Percentiles rank a stretch among this genome's conserved stretches.
These are phyloP conservation scores for Agrenia bidenticulata DNA, from an alignment of 2,888 invertebrate genomes.

Conservation along the genomic window DNA sequence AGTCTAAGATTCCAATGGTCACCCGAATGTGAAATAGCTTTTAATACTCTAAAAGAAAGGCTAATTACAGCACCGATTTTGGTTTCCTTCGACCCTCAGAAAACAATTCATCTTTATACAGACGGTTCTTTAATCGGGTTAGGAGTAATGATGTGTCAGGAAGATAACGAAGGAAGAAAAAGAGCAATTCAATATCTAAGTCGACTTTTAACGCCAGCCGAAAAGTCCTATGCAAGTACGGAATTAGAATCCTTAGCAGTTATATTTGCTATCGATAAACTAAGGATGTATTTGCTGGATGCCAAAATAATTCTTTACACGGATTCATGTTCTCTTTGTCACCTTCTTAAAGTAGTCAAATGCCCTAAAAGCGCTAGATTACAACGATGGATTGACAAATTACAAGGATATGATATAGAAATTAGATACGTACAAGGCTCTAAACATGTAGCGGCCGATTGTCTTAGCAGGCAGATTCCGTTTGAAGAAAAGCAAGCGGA, in stretches of 20 bases:
- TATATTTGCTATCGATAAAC: background rate
- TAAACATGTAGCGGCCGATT: background rate
- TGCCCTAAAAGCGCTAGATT: no score
- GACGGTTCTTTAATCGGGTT: background rate
- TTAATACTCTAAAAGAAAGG: constrained; percentile 18
- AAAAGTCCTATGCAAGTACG: background rate
- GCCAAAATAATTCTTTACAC: background rate
- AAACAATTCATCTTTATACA: background rate
- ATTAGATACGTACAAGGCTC: background rate
- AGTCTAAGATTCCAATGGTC: constrained; percentile 26
- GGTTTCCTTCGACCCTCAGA: background rate
- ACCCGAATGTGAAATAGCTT: constrained; percentile 21
- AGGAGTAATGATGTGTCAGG: background rate
- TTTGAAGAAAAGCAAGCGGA: background rate
- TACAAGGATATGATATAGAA: background rate
- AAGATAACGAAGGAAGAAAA: background rate
- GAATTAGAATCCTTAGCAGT: background rate
- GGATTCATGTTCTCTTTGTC: background rate
- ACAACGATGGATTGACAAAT: background rate
- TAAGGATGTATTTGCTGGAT: background rate
- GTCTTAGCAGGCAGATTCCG: background rate
- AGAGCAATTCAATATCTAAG: background rate
- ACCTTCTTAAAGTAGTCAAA: constrained; percentile 1
- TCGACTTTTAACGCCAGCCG: background rate
- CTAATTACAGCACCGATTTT: constrained; percentile 10